A percentile compares a stretch with the other conserved stretches of the same genome.
Conservation (phyloP, 2,888 invertebrate species). For the Nemurella pictetii region DNA sequence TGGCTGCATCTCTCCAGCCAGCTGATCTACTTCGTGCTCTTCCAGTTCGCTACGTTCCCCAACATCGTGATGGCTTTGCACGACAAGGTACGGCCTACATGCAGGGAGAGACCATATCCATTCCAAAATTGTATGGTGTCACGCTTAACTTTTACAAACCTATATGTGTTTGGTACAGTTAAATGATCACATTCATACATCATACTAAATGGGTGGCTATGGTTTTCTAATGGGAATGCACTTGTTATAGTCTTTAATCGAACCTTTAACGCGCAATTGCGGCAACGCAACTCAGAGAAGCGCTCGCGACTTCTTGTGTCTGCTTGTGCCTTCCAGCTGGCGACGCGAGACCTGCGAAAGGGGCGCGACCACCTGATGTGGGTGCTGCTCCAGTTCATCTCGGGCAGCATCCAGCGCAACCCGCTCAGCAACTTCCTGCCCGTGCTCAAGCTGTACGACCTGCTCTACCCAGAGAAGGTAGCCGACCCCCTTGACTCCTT, state of each 20-base stretch:
- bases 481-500: no score
- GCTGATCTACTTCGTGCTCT: conserved; percentile 91
- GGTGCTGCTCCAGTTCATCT: conserved; percentile 95
- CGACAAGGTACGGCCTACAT: conserved; percentile 63
- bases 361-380: conserved; percentile 99
- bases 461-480: conserved; percentile 88
- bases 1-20: conserved; percentile 95
- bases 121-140: no score
- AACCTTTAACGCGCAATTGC: no score
- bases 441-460: conserved; percentile 86
- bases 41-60: conserved; percentile 91
- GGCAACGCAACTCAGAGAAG: no score
- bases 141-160: no score
- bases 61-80: conserved; percentile 89
- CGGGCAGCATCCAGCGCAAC: conserved; percentile 93
- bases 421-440: conserved; percentile 86
- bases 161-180: no score
- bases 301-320: not conserved
- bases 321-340: conserved; percentile 65
- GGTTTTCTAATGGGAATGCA: no score
- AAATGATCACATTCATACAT: no score
- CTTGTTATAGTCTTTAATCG: no score
- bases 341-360: conserved; percentile 78
- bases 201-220: no score
- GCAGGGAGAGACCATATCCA: no score